Evolutionary conservation across 2,888 invertebrate species (phyloP).

Genomic region (Acronicta aceris): DNA sequence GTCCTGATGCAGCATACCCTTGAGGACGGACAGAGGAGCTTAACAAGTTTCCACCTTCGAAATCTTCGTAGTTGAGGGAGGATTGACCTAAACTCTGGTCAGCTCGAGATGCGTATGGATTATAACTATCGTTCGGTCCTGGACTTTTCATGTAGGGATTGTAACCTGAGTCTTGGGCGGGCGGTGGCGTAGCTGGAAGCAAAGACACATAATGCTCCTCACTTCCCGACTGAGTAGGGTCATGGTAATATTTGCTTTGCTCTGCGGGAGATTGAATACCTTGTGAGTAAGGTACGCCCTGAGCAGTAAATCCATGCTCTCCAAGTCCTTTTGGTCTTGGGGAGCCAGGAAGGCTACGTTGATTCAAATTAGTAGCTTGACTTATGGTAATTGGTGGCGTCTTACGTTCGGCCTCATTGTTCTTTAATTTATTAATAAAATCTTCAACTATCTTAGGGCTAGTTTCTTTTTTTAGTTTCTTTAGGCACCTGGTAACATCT

Average conservation of each 20-base stretch:
- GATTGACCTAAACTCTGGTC: constrained; percentile 9
- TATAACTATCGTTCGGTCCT: not conserved
- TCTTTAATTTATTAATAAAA: constrained; percentile 65
- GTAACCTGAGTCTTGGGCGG: not conserved
- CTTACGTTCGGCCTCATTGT: constrained; percentile 58
- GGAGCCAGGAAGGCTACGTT: not conserved
- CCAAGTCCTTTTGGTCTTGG: not conserved
- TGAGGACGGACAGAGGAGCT: constrained; percentile 13
- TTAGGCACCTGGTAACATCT: constrained; percentile 63
- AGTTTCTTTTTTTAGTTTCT: constrained; percentile 60
- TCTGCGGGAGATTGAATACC: constrained; percentile 2
- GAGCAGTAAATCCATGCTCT: not conserved
- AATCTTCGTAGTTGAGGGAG: not conserved
- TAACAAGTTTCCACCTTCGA: constrained; percentile 11
- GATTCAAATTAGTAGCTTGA: constrained; percentile 28
- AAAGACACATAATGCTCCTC: not conserved
- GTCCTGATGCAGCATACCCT: not conserved
- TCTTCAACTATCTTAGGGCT: constrained; percentile 52
- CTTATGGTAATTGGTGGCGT: constrained; percentile 21
- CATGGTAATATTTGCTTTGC: not conserved
- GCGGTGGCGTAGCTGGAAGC: not conserved
- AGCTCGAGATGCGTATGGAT: constrained; percentile 5
- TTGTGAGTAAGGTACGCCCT: not conserved
- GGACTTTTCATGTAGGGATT: constrained; percentile 1
- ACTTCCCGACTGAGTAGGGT: not conserved